A percentile compares a stretch with the other conserved stretches of the same genome.
phyloP scores from a whole-genome alignment of 2,888 invertebrate species.

The Urechis unicinctus region DNA sequence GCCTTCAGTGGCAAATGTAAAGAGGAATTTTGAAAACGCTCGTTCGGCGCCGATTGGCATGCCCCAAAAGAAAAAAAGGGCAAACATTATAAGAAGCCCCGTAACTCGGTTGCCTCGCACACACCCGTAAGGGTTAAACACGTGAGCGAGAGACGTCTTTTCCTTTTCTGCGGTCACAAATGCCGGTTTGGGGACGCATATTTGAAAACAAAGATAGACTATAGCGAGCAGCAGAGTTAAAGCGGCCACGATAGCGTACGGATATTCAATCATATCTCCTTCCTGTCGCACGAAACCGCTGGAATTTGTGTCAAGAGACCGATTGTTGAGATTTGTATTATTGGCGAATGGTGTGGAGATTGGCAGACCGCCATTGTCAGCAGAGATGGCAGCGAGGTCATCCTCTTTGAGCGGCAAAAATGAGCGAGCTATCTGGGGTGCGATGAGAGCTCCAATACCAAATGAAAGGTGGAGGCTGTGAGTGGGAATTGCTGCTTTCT shows the following conservation, averaged over 20 bases:
- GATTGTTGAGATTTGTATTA: not conserved
- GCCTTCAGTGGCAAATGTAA: slow-evolving; percentile 25
- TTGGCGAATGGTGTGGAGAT: not conserved
- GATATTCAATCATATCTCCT: not conserved
- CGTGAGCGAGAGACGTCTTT: slow-evolving; percentile 2
- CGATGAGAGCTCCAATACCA: slow-evolving; percentile 12
- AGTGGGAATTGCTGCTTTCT: slow-evolving; percentile 8
- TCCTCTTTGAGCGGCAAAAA: slow-evolving; percentile 3
- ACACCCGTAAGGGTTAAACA: not conserved
- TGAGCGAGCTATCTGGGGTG: slow-evolving; percentile 12
- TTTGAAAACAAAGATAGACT: not conserved
- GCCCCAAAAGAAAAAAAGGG: slow-evolving; percentile 20
- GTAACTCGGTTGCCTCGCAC: slow-evolving; percentile 16
- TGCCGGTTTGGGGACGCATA: not conserved
- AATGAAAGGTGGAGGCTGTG: slow-evolving; percentile 12
- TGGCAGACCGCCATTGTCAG: not conserved
- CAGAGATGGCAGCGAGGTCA: no score
- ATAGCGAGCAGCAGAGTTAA: not conserved
- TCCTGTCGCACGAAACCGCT: not conserved
- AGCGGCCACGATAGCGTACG: slow-evolving; percentile 1
- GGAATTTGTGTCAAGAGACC: not conserved
- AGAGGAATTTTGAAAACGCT: slow-evolving; percentile 25
- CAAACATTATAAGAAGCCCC: slow-evolving; percentile 13
- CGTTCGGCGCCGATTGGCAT: slow-evolving; percentile 27
- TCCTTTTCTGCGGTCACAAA: not conserved